Evolutionary conservation across 2,797 vertebrate species (phyloP).

Genomic region (Acanthurus tractus): DNA sequence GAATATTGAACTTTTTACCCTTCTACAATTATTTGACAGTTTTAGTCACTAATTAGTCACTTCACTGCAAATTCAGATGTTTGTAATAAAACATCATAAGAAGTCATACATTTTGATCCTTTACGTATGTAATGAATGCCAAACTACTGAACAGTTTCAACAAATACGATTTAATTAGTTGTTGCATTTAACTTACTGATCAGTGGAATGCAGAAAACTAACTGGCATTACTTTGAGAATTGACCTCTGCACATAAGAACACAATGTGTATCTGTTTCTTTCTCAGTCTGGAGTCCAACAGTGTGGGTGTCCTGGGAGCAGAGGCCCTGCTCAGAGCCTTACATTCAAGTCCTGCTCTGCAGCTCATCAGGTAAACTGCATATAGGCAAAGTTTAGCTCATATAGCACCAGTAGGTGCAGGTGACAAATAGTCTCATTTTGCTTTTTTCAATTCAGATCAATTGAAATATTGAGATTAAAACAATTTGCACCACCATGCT

Average conservation of each 20-base stretch:
- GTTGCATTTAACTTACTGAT: not conserved
- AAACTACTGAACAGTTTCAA: not conserved
- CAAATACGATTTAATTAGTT: not conserved
- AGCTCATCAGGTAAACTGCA: slow-evolving; percentile 86
- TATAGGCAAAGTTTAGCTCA: not conserved
- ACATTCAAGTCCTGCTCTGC: slow-evolving; percentile 78
- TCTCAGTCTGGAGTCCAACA: slow-evolving; percentile 90
- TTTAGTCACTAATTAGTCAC: not conserved
- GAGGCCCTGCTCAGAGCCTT: slow-evolving; percentile 81
- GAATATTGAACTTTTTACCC: too few species aligned
- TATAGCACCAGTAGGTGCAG: not conserved
- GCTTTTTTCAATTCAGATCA: not conserved
- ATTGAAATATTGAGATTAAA: not conserved
- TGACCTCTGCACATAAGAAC: not conserved
- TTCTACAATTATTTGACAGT: too few species aligned
- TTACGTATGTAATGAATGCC: too few species aligned
- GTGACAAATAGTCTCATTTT: not conserved
- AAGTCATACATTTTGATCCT: not conserved
- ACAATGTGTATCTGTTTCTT: slow-evolving; percentile 21
- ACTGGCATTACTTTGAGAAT: not conserved
- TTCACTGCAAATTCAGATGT: not conserved
- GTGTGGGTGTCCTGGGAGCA: slow-evolving; percentile 83
- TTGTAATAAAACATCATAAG: not conserved
- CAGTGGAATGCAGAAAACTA: not conserved
- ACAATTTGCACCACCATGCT: not conserved